These are phyloP conservation scores for Aradophagus sp. DNA, from an alignment of 1,140 invertebrate species.

Conservation along the genomic window DNA sequence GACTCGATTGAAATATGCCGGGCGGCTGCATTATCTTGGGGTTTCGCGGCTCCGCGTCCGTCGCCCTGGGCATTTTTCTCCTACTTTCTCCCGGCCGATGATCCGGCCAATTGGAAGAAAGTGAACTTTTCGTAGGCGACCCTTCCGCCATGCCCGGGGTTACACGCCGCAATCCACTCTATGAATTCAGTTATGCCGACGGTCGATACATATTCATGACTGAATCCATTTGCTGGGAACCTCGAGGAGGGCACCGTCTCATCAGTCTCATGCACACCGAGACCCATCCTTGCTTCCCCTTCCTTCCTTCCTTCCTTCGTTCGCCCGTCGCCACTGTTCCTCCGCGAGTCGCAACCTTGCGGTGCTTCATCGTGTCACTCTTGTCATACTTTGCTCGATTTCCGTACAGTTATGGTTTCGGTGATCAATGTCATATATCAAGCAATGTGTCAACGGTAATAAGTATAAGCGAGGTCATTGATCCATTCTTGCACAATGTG, in stretches of 20 bases:
- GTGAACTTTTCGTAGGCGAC: conserved; percentile 36
- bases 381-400: conserved; percentile 40
- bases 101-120: conserved; percentile 21
- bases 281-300: conserved; percentile 41
- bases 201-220: conserved; percentile 67
- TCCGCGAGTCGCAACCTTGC: conserved; percentile 25
- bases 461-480: background rate
- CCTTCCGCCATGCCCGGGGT: conserved; percentile 42
- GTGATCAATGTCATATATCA: conserved; percentile 32
- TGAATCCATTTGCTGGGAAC: conserved; percentile 68
- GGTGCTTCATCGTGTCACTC: conserved; percentile 51
- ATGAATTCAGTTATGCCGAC: conserved; percentile 68
- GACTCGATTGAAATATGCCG: conserved; percentile 25
- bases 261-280: conserved; percentile 56
- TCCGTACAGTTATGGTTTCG: conserved; percentile 50
- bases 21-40: conserved; percentile 6
- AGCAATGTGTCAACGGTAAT: conserved; percentile 30
- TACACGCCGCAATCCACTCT: conserved; percentile 33
- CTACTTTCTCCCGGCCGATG: conserved; percentile 33
- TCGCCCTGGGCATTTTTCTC: conserved; percentile 31
- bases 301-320: background rate
- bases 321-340: background rate
- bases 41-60: conserved; percentile 15
- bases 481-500: no score
- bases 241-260: conserved; percentile 62